phyloP scores from a whole-genome alignment of 1,140 invertebrate genomes.

The Drosophila funebris region DNA sequence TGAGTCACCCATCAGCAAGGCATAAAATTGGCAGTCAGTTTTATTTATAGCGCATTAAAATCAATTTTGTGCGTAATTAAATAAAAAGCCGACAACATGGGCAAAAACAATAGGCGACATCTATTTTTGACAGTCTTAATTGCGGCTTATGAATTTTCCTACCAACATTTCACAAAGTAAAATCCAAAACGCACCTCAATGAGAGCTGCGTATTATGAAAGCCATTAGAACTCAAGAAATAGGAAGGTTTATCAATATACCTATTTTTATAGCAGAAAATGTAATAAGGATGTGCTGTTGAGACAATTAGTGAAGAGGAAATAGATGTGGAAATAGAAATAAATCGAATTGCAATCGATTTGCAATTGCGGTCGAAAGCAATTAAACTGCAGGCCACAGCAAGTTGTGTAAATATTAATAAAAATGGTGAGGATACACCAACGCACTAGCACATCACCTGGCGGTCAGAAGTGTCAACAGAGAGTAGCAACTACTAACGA shows the following conservation, averaged over 20 bases:
- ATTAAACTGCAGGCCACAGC: constrained; percentile 23
- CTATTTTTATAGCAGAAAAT: constrained; percentile 3
- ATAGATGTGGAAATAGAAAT: constrained; percentile 4
- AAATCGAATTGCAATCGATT: constrained; percentile 20
- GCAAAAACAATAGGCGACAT: constrained; percentile 25
- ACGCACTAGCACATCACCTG: constrained; percentile 55
- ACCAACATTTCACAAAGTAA: constrained; percentile 3
- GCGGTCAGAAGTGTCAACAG: constrained; percentile 43
- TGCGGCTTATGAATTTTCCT: constrained; percentile 36
- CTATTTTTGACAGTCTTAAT: constrained; percentile 50
- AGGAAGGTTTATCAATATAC: not conserved
- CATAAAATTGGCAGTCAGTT: constrained; percentile 66
- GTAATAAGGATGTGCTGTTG: constrained; percentile 38
- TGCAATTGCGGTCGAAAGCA: constrained; percentile 29
- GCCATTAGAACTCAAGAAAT: not conserved
- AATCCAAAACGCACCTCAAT: not conserved
- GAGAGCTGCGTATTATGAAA: not conserved
- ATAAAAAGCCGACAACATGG: constrained; percentile 38
- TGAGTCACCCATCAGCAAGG: constrained; percentile 12
- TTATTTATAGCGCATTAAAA: constrained; percentile 77
- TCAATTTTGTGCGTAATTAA: constrained; percentile 77
- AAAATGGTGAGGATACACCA: too few species aligned
- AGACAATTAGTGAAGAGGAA: not conserved
- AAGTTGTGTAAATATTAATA: constrained; percentile 13
- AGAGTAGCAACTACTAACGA: constrained; percentile 22